Base-by-base conservation (phyloP, 2,888 invertebrate genomes). In the Folsomia candida region DNA sequence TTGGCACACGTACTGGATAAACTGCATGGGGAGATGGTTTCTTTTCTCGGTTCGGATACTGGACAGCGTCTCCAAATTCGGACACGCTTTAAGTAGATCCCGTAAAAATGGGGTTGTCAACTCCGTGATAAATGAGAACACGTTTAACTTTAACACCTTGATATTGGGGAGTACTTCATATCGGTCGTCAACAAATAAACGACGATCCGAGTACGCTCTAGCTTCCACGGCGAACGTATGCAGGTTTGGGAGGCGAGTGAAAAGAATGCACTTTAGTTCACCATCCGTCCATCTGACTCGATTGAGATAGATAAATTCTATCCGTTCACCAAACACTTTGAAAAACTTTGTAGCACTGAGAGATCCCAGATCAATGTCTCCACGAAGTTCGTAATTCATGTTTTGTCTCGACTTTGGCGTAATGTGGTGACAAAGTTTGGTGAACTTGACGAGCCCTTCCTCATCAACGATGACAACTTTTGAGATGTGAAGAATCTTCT, bases 21-120 rank as follows among this genome's bases (percentile, higher is more conserved):
- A 76, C 29, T 71, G 71, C 76, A 76, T 76, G 14, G 76, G 76
- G 6, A 76, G 72, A 4, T 74, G 73, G 54, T 71, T 76, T 51
- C 69, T 67, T 51, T 72, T 76, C 25, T 70, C 57, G 22, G 73
- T 68, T 70, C 69, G 67, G 20, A 74, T 61, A 51, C 72, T 72
- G 11, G 74, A 73, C 22, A 76, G 74, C 61, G 59, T 69, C 67
- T 76, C 71, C 29, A 76, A 71, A 65, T 76, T 76, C 25, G 73
- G 73, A n/a, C 70, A 74, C 3, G 67, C 73, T 9, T 71, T 67
- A 4, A 76, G 66, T 9, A 76, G 69, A 66, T 76, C 76, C 11
- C 73, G 68, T 2, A 76, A 67, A 61, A 76, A 76, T 1, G 74
- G 74, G 20, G 76, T 71, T 11, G 71, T 71, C 68, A 73, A 51